phyloP scores from a whole-genome alignment of 2,113 vertebrate species.

The Anolis sagrei region DNA sequence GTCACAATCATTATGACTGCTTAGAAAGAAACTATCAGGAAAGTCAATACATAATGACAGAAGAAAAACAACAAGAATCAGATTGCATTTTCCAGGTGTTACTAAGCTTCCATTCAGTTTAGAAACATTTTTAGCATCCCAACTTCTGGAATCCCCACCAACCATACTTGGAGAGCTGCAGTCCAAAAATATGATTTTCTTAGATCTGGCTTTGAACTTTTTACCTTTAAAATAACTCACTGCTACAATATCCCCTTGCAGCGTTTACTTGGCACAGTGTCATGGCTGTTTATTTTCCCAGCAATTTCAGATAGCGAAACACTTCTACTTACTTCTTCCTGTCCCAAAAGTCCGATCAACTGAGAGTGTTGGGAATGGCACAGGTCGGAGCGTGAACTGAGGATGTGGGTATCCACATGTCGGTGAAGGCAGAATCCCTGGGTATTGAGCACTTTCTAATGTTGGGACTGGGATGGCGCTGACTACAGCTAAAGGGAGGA shows the following conservation, averaged over 20 bases:
- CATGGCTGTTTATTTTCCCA: background rate
- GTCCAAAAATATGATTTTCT: too few species aligned
- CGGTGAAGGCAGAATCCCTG: constrained; percentile 90
- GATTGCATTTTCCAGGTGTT: too few species aligned
- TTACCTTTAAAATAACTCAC: background rate
- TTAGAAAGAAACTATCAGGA: background rate
- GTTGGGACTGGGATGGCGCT: constrained; percentile 94
- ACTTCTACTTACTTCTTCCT: constrained; percentile 75
- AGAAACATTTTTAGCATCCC: too few species aligned
- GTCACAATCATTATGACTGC: background rate
- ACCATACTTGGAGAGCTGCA: too few species aligned
- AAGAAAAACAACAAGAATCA: too few species aligned
- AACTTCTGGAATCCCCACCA: too few species aligned
- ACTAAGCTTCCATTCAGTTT: too few species aligned
- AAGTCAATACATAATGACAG: background rate
- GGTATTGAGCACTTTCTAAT: constrained; percentile 91
- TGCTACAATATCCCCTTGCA: background rate
- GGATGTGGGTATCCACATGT: constrained; percentile 90
- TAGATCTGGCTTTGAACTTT: background rate
- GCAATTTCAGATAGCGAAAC: constrained; percentile 3
- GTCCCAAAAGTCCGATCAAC: constrained; percentile 88
- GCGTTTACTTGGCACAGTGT: background rate
- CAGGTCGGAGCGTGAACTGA: constrained; percentile 90
- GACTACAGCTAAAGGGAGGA: constrained; percentile 84
- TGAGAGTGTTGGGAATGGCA: constrained; percentile 89